Evolutionary conservation across 2,113 vertebrate genomes (phyloP).

Genomic region (Gnathonemus longibarbis): DNA sequence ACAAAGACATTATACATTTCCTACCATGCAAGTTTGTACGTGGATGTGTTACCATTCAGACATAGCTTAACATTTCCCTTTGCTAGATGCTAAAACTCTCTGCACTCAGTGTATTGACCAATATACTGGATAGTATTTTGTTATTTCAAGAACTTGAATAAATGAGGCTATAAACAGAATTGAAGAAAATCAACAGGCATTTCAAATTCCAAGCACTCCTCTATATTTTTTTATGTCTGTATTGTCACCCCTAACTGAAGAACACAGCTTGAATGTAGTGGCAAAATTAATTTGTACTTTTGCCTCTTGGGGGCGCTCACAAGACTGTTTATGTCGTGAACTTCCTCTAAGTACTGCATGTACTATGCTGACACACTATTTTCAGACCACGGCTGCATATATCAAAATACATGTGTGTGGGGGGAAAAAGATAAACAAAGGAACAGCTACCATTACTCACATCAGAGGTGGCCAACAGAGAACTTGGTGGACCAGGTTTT

Average conservation of each 20-base stretch:
- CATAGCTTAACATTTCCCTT: not conserved
- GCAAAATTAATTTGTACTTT: not conserved
- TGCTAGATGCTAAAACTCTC: not conserved
- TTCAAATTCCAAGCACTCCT: not conserved
- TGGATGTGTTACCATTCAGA: not conserved
- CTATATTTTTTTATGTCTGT: not conserved
- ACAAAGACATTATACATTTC: not conserved
- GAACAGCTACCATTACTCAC: not conserved
- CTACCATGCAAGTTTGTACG: not conserved
- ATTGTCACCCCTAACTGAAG: not conserved
- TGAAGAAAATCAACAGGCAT: not conserved
- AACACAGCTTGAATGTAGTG: not conserved
- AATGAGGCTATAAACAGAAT: not conserved
- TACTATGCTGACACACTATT: not conserved
- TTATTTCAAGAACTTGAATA: not conserved
- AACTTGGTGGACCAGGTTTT: not conserved
- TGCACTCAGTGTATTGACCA: not conserved
- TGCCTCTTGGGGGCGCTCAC: not conserved
- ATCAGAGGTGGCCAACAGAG: not conserved
- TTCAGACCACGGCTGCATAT: not conserved
- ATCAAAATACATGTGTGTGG: not conserved
- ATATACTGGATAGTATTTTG: not conserved
- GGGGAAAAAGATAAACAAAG: not conserved
- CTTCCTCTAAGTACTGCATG: not conserved
- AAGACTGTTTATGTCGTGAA: not conserved